phyloP scores from a whole-genome alignment of 2,888 invertebrate species.

The Pyrochroa serraticornis region DNA sequence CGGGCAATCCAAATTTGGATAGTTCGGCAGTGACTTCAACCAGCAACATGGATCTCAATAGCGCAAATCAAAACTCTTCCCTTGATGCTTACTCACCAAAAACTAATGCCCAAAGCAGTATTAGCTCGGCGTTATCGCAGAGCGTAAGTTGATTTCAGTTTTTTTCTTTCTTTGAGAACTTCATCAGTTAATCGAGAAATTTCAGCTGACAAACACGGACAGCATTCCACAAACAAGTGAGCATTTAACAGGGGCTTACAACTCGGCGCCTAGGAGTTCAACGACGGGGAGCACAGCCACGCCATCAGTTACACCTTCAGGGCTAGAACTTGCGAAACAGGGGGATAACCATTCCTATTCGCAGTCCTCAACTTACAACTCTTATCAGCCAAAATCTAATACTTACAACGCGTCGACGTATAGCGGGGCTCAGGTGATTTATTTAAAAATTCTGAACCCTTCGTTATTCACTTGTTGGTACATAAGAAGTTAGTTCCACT shows the following conservation, averaged over 20 bases:
- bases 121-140: slow-evolving; percentile 56
- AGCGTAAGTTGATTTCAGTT: slow-evolving; percentile 44
- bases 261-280: slow-evolving; percentile 53
- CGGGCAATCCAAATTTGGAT: slow-evolving; percentile 49
- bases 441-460: background rate
- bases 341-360: slow-evolving; percentile 56
- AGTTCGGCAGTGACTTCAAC: slow-evolving; percentile 50
- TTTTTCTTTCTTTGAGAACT: background rate
- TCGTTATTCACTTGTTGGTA: background rate
- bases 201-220: slow-evolving; percentile 55
- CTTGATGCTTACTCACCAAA: slow-evolving; percentile 58
- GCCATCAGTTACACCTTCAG: slow-evolving; percentile 40
- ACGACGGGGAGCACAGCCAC: slow-evolving; percentile 51
- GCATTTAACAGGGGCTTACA: slow-evolving; percentile 54
- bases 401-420: slow-evolving; percentile 51
- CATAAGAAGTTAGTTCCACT: background rate
- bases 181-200: slow-evolving; percentile 4
- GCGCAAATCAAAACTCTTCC: slow-evolving; percentile 60
- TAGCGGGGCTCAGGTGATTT: slow-evolving; percentile 50
- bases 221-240: slow-evolving; percentile 56
- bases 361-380: slow-evolving; percentile 57
- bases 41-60: slow-evolving; percentile 51
- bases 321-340: slow-evolving; percentile 50
- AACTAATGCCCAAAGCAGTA: slow-evolving; percentile 55
- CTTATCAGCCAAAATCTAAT: slow-evolving; percentile 53